These are phyloP conservation scores for Aphidoletes aphidimyza DNA, from an alignment of 2,888 invertebrate species.

Conservation along the genomic window DNA sequence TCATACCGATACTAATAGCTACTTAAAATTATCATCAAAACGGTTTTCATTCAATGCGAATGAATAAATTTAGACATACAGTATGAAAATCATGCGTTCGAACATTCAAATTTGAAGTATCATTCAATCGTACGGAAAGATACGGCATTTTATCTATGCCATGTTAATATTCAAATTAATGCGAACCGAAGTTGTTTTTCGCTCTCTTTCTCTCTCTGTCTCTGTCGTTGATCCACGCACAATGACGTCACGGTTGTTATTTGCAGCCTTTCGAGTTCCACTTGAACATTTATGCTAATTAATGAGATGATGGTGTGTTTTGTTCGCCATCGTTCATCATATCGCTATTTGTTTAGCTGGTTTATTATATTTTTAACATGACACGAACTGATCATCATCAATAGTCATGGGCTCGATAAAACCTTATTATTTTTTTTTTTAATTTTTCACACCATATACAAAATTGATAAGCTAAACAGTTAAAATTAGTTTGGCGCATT, in stretches of 20 bases:
- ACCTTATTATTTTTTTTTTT: no score
- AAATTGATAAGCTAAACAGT: no score
- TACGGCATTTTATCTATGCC: background rate
- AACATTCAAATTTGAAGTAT: background rate
- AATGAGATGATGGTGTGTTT: background rate
- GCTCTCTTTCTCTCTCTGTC: background rate
- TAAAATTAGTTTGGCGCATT: no score
- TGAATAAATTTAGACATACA: background rate
- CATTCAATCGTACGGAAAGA: background rate
- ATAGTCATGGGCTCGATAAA: no score
- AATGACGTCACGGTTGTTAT: slow-evolving; percentile 41
- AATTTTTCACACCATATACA: no score
- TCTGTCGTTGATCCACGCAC: background rate
- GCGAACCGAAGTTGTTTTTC: background rate
- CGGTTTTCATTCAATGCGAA: no score
- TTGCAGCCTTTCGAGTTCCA: background rate
- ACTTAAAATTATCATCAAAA: no score
- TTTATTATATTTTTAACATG: no score
- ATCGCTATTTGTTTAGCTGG: background rate
- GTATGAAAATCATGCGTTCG: no score
- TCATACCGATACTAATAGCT: background rate
- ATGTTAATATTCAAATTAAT: background rate
- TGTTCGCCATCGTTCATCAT: background rate
- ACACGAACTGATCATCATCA: no score
- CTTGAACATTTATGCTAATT: slow-evolving; percentile 45